Conservation (phyloP, 2,797 vertebrate genomes). For the Nannoperca australis region DNA sequence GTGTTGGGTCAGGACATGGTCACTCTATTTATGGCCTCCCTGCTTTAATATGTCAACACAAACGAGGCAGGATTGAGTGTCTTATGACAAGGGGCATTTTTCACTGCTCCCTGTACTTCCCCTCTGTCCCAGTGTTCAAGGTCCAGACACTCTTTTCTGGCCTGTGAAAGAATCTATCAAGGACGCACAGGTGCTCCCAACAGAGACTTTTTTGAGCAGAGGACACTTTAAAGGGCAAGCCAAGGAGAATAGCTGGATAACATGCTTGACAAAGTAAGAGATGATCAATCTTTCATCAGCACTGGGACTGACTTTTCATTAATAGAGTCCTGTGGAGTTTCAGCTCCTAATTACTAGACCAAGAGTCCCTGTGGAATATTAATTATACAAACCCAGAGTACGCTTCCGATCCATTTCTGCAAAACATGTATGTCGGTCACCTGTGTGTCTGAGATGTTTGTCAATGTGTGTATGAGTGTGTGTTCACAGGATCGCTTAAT, state of each 20-base stretch:
- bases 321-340: conserved; percentile 74
- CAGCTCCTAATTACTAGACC: conserved; percentile 69
- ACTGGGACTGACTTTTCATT: conserved; percentile 72
- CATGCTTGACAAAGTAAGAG: conserved; percentile 54
- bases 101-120: conserved; percentile 68
- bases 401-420: conserved; percentile 38
- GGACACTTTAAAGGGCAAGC: conserved; percentile 64
- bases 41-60: conserved; percentile 78
- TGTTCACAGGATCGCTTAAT: conserved; percentile 8
- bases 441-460: conserved; percentile 23
- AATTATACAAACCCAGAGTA: conserved; percentile 65
- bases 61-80: conserved; percentile 82
- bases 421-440: conserved; percentile 23
- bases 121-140: conserved; percentile 62
- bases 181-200: conserved; percentile 52
- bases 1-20: conserved; percentile 64
- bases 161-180: conserved; percentile 61
- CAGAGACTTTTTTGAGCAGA: conserved; percentile 28
- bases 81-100: conserved; percentile 81
- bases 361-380: conserved; percentile 72
- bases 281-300: conserved; percentile 76
- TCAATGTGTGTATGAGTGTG: neutral
- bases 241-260: conserved; percentile 46
- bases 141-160: conserved; percentile 61
- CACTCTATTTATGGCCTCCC: conserved; percentile 76